Evolutionary conservation across 2,797 vertebrate species (phyloP), one percentile per base, ranked within the genome.

Genomic region (Galagoides demidoff): DNA sequence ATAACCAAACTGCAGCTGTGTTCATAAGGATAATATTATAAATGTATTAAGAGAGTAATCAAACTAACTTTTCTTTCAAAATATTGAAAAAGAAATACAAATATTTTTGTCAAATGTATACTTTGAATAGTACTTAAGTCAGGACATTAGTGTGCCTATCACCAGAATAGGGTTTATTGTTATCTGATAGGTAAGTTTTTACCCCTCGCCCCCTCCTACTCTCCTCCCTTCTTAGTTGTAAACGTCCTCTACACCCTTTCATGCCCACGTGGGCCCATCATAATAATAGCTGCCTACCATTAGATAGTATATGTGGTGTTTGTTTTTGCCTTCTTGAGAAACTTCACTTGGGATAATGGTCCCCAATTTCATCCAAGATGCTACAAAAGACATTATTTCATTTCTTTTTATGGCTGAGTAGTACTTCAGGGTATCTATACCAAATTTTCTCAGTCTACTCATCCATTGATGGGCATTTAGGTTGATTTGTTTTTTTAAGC

Each of bases 1-100:
- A 86, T n/a, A 83, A 61, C 73, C 31, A 66, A 66, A n/a, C 20
- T 49, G 17, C 49, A 76, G 43, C 73, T 96, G 29, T 96, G 89
- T 89, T 90, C 88, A 74, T n/a, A 85, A 68, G 66, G 4, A 83
- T 29, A 78, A 57, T 59, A 90, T 82, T 27, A 92, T 11, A 34
- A 7, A 8, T 16, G 76, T 79, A 85, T 73, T 84, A 71, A 74
- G 12, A 93, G 27, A 70, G 17, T 59, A 92, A 71, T 34, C 29
- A 73, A 95, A 74, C 85, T 64, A 37, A 90, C 6, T 79, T 68
- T 66, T n/a, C 64, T 66, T 66, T n/a, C 31, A 66, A 66, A 19
- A 66, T 66, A n/a, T 17, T 66, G 49, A 52, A 52, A 66, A 66
- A 3, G 64, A n/a, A 66, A 3, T 66, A n/a, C 64, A 66, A n/a